phyloP scores from a whole-genome alignment of 2,888 invertebrate species.

The Orchestes rusci region DNA sequence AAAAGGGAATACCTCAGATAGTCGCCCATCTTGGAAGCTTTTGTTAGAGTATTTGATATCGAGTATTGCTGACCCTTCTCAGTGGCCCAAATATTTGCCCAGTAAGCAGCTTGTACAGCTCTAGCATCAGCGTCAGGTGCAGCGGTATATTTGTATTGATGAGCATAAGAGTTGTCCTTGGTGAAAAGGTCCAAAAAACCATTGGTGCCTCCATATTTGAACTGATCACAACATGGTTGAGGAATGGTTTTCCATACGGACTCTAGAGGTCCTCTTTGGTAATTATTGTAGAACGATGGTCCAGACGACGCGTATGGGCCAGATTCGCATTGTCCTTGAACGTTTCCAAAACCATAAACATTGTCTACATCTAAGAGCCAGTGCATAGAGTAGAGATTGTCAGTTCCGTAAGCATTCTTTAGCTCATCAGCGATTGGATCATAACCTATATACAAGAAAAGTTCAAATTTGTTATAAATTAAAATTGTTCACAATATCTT shows the following conservation, averaged over 20 bases:
- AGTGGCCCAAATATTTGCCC: slow-evolving; percentile 28
- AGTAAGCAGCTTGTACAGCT: slow-evolving; percentile 29
- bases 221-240: slow-evolving; percentile 29
- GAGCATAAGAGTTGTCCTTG: slow-evolving; percentile 27
- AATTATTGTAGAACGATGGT: slow-evolving; percentile 28
- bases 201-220: slow-evolving; percentile 28
- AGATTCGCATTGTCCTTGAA: slow-evolving; percentile 23
- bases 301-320: slow-evolving; percentile 22
- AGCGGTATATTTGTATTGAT: slow-evolving; percentile 31
- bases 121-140: slow-evolving; percentile 31
- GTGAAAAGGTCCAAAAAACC: slow-evolving; percentile 28
- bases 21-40: slow-evolving; percentile 30
- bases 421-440: slow-evolving; percentile 29
- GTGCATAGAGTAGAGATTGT: slow-evolving; percentile 29
- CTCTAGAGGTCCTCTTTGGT: slow-evolving; percentile 29
- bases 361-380: slow-evolving; percentile 29
- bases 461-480: not conserved
- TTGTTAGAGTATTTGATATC: slow-evolving; percentile 22
- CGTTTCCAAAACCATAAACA: slow-evolving; percentile 24
- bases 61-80: slow-evolving; percentile 16
- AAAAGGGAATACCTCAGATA: slow-evolving; percentile 28
- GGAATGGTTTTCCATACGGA: slow-evolving; percentile 32
- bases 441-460: slow-evolving; percentile 17
- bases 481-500: not conserved
- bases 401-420: slow-evolving; percentile 26